A percentile compares a stretch with the other conserved stretches of the same genome.
Conservation (phyloP, 2,797 vertebrate genomes). For the Poeciliopsis gracilis region DNA sequence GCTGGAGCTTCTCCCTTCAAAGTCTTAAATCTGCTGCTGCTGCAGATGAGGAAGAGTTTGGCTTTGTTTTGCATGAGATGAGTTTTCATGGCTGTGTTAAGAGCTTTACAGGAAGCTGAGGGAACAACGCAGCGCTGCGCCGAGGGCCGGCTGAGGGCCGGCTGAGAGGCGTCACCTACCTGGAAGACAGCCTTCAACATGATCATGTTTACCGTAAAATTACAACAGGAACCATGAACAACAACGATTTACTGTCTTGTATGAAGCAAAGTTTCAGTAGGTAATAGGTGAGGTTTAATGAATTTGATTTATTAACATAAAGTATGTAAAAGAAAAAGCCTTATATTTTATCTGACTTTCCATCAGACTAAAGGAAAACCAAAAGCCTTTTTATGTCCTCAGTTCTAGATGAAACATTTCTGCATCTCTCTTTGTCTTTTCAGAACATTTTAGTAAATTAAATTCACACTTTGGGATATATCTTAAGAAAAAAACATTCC, state of each 20-base stretch:
- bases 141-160: not conserved
- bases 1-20: not conserved
- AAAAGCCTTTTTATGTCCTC: not conserved
- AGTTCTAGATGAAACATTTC: not conserved
- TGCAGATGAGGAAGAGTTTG: not conserved
- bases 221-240: not conserved
- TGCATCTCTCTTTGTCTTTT: not conserved
- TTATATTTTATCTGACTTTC: not conserved
- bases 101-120: not conserved
- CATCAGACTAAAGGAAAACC: not conserved
- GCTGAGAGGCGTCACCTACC: not conserved
- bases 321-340: not conserved
- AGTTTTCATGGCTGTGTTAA: not conserved
- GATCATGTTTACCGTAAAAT: not conserved
- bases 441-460: not conserved
- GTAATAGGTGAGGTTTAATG: not conserved
- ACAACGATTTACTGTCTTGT: not conserved
- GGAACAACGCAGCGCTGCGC: not conserved
- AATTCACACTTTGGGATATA: not conserved
- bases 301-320: not conserved
- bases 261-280: not conserved
- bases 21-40: not conserved
- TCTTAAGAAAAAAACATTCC: not conserved
- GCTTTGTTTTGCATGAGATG: constrained; percentile 1
- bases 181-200: not conserved